Evolutionary conservation across 2,797 vertebrate genomes (phyloP).

Genomic region (Spinibarbus caldwelli): DNA sequence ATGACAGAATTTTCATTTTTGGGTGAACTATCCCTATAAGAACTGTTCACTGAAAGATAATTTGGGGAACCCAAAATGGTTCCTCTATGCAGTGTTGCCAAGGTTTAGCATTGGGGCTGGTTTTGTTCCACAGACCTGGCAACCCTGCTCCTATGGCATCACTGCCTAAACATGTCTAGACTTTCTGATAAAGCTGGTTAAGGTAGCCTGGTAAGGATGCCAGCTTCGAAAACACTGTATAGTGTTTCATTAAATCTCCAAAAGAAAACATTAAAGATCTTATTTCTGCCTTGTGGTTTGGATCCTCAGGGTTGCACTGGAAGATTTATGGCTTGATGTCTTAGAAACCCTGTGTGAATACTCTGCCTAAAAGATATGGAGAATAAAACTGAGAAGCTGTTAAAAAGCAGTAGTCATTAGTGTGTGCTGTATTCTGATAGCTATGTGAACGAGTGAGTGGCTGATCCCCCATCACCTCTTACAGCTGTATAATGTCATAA

Average conservation of each 20-base stretch:
- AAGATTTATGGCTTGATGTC: background rate
- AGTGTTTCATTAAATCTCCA: background rate
- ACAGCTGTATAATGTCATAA: conserved; percentile 34
- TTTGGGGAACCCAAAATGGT: too few relatives aligned
- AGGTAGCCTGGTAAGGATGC: background rate
- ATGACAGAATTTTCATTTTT: too few relatives aligned
- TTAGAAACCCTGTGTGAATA: background rate
- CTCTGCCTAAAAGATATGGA: background rate
- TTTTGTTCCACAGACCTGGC: too few relatives aligned
- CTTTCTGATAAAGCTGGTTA: background rate
- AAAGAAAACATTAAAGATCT: background rate
- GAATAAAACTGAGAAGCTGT: background rate
- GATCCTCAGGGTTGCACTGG: background rate
- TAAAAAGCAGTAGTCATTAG: background rate
- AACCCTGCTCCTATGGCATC: too few relatives aligned
- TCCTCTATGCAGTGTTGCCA: too few relatives aligned
- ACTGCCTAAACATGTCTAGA: background rate
- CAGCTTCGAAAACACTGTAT: background rate
- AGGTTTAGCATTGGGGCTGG: too few relatives aligned
- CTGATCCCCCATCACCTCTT: conserved; percentile 2
- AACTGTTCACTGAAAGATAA: too few relatives aligned
- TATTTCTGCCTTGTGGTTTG: background rate
- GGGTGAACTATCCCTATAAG: too few relatives aligned
- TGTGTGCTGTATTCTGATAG: background rate
- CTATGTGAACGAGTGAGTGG: background rate